phyloP scores from a whole-genome alignment of 2,113 vertebrate species.

The Malurus melanocephalus region DNA sequence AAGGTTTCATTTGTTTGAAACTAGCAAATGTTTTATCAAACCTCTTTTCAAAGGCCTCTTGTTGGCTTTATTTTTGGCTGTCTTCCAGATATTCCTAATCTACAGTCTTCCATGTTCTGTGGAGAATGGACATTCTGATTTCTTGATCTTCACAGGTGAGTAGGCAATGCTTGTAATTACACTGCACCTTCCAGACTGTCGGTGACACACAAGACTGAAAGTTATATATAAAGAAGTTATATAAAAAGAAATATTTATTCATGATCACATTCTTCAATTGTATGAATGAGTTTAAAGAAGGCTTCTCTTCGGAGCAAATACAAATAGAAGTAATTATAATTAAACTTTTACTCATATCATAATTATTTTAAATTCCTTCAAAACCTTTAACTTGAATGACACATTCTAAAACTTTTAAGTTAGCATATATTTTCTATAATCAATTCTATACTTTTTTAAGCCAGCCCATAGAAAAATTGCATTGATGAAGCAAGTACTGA shows the following conservation, averaged over 20 bases:
- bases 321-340: neutral
- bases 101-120: neutral
- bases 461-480: neutral
- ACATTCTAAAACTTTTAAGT: neutral
- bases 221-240: neutral
- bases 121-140: neutral
- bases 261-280: neutral
- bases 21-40: neutral
- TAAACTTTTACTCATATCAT: neutral
- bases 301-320: neutral
- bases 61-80: neutral
- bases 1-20: neutral
- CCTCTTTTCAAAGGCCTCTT: neutral
- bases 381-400: neutral
- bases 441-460: neutral
- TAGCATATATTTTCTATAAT: neutral
- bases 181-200: neutral
- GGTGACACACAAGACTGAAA: neutral
- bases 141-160: neutral
- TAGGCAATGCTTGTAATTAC: neutral
- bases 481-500: neutral
- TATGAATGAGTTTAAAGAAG: neutral
- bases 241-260: neutral
- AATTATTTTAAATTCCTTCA: neutral
- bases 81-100: neutral